Evolutionary conservation across 1,140 invertebrate genomes (phyloP).

Genomic region (Metopolophium dirhodum): DNA sequence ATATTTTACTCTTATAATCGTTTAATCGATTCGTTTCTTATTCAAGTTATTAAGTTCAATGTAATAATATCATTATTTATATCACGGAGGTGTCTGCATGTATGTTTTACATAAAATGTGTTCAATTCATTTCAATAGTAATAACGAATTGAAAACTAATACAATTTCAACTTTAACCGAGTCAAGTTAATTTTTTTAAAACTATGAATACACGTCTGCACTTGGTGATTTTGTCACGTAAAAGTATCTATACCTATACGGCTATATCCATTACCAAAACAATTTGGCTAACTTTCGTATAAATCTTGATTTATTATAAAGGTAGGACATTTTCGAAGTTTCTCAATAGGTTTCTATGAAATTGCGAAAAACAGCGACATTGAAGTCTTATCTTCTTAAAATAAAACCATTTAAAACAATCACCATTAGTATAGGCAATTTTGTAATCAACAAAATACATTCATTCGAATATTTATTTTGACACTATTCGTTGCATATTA

Average conservation of each 20-base stretch:
- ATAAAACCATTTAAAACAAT: neutral
- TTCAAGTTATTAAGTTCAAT: neutral
- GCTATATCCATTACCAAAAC: neutral
- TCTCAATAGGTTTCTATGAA: neutral
- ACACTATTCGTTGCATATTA: no score
- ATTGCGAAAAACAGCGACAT: neutral
- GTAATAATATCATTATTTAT: neutral
- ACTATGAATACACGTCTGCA: neutral
- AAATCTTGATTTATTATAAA: neutral
- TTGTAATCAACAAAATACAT: neutral
- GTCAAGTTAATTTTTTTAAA: no score
- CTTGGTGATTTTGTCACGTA: neutral
- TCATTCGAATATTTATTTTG: neutral
- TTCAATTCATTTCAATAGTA: neutral
- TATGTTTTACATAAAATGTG: neutral
- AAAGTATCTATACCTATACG: neutral
- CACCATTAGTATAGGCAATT: neutral
- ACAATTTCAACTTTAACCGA: neutral
- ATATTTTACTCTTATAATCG: neutral
- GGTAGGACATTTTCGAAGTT: neutral
- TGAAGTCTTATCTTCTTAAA: neutral
- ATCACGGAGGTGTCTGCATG: neutral
- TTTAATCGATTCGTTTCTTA: neutral
- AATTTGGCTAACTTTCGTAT: neutral
- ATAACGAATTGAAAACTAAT: neutral